phyloP scores from a whole-genome alignment of 1,140 invertebrate species.

The Leptinotarsa defecta region DNA sequence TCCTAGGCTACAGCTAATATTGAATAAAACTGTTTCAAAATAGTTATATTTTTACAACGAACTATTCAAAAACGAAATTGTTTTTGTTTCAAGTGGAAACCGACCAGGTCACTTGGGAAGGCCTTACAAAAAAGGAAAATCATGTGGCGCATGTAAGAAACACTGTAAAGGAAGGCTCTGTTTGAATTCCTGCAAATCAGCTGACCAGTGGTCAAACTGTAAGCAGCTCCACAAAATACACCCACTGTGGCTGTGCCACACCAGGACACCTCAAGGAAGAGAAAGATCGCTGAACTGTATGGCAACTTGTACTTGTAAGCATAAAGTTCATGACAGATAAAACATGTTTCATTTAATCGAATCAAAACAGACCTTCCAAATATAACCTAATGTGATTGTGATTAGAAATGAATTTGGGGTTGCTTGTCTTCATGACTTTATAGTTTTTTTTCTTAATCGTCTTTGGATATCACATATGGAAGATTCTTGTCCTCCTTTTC shows the following conservation, averaged over 20 bases:
- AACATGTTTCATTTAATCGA: too few species aligned
- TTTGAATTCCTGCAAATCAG: slow-evolving; percentile 72
- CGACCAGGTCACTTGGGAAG: slow-evolving; percentile 63
- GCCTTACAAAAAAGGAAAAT: slow-evolving; percentile 69
- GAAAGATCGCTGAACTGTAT: slow-evolving; percentile 66
- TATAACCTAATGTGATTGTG: too few species aligned
- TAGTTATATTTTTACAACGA: too few species aligned
- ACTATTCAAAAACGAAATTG: too few species aligned
- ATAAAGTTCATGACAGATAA: slow-evolving; percentile 50
- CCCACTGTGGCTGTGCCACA: slow-evolving; percentile 67
- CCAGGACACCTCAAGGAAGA: slow-evolving; percentile 61
- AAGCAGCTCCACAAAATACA: slow-evolving; percentile 63
- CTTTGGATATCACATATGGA: too few species aligned
- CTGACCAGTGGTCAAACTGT: slow-evolving; percentile 77
- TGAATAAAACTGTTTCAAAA: too few species aligned
- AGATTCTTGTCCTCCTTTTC: too few species aligned
- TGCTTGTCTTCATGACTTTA: too few species aligned
- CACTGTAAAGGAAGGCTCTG: slow-evolving; percentile 72
- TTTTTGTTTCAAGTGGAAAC: slow-evolving; percentile 69
- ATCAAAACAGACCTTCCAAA: too few species aligned
- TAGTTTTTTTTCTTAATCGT: too few species aligned
- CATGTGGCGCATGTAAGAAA: slow-evolving; percentile 69
- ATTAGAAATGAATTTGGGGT: too few species aligned
- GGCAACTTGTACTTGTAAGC: slow-evolving; percentile 73
- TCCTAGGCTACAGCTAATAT: too few species aligned